Evolutionary conservation across 2,888 invertebrate genomes (phyloP), one percentile per base, ranked within the genome.

Genomic region (Phymatocera aterrima): DNA sequence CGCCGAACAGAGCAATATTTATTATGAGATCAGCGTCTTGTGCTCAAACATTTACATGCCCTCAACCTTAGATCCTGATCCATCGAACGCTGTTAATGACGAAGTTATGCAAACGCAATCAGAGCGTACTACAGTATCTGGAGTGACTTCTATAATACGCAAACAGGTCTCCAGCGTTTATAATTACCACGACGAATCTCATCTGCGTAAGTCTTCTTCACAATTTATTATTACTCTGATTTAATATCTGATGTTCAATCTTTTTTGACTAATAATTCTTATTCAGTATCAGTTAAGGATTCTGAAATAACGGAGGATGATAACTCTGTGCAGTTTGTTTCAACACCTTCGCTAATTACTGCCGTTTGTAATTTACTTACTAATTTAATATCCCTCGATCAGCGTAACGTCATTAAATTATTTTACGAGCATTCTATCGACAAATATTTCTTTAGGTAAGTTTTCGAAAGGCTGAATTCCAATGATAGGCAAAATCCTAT

Each of bases 321-420:
- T 12, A 83, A 83, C 81, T 83, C 81, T 70, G 81, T 85, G 18
- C 83, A 87, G 51, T 85, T 88, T 37, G 84, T 91, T 57, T 88
- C 91, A 1, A 92, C 93, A 4, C 92, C 93, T 6, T 86, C 87
- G n/a, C 86, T 93, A 12, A 88, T 93, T 34, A 92, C 91, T 83
- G 85, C 90, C 15, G 81, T 91, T 37, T 90, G 91, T 60, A 87
- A 86, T 80, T 88, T 93, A 78, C 83, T 93, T 10, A 89, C 90
- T 80, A 92, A 92, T 85, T 84, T 93, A 60, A 84, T 92, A 64
- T 84, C 86, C 18, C 82, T 93, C 34, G 89, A 91, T 46, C 88
- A 91, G 54, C 88, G 90, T 28, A 88, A 91, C 21, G 87, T 92
- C 12, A 85, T 91, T 43, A 86, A 84, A 18, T 88, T 88, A 78